Base-by-base conservation (phyloP, 2,888 invertebrate species). In the Syrphus vitripennis region DNA sequence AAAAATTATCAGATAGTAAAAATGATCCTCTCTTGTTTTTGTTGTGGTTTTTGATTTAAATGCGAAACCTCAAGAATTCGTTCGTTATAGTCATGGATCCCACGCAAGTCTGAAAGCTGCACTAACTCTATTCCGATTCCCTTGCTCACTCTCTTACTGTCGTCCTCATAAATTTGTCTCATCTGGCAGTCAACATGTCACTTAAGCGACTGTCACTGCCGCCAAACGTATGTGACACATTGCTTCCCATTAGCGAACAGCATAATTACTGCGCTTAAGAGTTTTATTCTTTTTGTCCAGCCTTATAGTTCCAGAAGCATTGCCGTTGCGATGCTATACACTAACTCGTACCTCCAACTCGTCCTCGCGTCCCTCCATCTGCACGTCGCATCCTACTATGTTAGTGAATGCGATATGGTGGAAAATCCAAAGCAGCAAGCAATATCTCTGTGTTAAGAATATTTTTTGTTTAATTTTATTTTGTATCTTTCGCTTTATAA, bases 161-260 rank as follows among this genome's bases (percentile, higher is more conserved):
- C 63, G 77, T 50, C 76, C 69, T 78, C 86, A 86, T 86, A 86
- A 86, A 86, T 86, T 82, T 86, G 81, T 86, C 86, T 86, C 74
- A 77, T 72, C 77, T 86, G 86, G 86, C 86, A 86, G 82, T 86
- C 86, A 86, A 72, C 82, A 78, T 86, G 86, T 86, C 86, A 86
- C 86, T 86, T 86, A 86, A 78, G 86, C 72, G 74, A 86, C 86
- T 86, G 84, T 82, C 86, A 86, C 77, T 86, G 72, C 86, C 86
- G 82, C 82, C 86, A 74, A 86, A 78, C 86, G 82, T 77, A 82
- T 86, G 86, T 86, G 86, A 86, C 86, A 86, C 86, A 86, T 86
- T 82, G 86, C 86, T 86, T 86, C 86, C 86, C 86, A 86, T 86
- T 86, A 86, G 86, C 82, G 57, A 86, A 86, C 86, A 86, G 86